Evolutionary conservation across 1,140 invertebrate genomes (phyloP).

Genomic region (Psilanteris sp.): DNA sequence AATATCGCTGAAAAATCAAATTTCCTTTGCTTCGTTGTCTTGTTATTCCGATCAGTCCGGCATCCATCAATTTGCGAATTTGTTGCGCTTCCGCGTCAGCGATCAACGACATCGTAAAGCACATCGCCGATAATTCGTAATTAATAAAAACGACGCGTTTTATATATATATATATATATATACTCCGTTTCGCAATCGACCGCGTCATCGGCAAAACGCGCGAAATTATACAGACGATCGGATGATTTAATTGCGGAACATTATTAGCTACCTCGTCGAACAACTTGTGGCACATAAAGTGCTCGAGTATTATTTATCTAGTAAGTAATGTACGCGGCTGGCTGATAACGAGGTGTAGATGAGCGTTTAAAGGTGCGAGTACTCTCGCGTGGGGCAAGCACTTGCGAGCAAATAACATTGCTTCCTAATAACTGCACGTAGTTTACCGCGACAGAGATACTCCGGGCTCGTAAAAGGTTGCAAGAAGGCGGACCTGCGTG

Average conservation of each 20-base stretch:
- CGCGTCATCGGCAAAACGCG: slow-evolving; percentile 4
- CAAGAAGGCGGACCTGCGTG: slow-evolving; percentile 44
- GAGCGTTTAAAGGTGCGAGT: slow-evolving; percentile 54
- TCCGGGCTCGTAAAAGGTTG: too few relatives aligned
- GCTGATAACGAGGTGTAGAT: slow-evolving; percentile 66
- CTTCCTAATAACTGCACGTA: slow-evolving; percentile 67
- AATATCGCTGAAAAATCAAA: slow-evolving; percentile 41
- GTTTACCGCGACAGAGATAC: slow-evolving; percentile 59
- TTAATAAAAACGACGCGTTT: slow-evolving; percentile 29
- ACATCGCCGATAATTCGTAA: slow-evolving; percentile 26
- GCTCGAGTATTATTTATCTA: slow-evolving; percentile 56
- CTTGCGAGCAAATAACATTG: slow-evolving; percentile 48
- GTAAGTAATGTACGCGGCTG: slow-evolving; percentile 54
- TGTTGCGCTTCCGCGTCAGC: slow-evolving; percentile 14
- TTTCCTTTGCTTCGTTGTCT: too few relatives aligned
- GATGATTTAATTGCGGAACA: slow-evolving; percentile 57
- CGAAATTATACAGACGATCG: slow-evolving; percentile 42
- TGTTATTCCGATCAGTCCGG: slow-evolving; percentile 43
- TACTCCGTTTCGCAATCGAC: slow-evolving; percentile 18
- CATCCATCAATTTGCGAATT: slow-evolving; percentile 18
- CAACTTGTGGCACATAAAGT: slow-evolving; percentile 55
- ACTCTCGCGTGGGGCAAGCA: slow-evolving; percentile 36
- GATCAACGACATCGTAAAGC: slow-evolving; percentile 21
- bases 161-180: too few relatives aligned
- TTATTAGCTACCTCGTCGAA: slow-evolving; percentile 54